A percentile compares a stretch with the other conserved stretches of the same genome.
phyloP scores from a whole-genome alignment of 2,888 invertebrate species.

The Eupelmus urozonus region DNA sequence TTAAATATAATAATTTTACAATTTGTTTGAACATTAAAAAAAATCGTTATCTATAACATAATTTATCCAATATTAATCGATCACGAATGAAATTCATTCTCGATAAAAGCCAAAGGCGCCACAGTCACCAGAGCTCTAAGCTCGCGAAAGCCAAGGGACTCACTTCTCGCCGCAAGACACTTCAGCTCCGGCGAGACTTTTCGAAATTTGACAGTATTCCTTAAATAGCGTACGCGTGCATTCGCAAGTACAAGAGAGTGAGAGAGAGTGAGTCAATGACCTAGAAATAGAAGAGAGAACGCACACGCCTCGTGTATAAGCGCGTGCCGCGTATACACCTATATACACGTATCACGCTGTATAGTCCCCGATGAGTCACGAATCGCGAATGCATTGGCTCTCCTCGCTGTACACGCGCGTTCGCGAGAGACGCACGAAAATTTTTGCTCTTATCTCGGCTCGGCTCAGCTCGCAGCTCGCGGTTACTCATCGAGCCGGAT shows the following conservation, averaged over 20 bases:
- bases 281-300: slow-evolving; percentile 60
- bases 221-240: slow-evolving; percentile 52
- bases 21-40: no score
- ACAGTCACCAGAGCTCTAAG: no score
- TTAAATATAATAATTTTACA: no score
- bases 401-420: not conserved
- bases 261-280: slow-evolving; percentile 64
- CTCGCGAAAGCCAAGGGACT: no score
- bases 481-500: slow-evolving; percentile 14
- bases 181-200: slow-evolving; percentile 9
- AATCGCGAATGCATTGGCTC: slow-evolving; percentile 53
- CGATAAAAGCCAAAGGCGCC: no score
- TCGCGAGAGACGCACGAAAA: slow-evolving; percentile 7
- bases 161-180: no score
- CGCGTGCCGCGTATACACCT: slow-evolving; percentile 6
- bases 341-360: no score
- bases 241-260: no score
- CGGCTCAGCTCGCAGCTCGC: not conserved
- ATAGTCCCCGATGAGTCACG: slow-evolving; percentile 51
- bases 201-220: slow-evolving; percentile 48
- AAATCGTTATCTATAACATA: no score
- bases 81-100: no score
- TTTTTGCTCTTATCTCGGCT: slow-evolving; percentile 35
- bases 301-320: not conserved
- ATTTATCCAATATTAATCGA: no score